Conservation (phyloP, 2,113 vertebrate species). For the Percopsis transmontana region DNA sequence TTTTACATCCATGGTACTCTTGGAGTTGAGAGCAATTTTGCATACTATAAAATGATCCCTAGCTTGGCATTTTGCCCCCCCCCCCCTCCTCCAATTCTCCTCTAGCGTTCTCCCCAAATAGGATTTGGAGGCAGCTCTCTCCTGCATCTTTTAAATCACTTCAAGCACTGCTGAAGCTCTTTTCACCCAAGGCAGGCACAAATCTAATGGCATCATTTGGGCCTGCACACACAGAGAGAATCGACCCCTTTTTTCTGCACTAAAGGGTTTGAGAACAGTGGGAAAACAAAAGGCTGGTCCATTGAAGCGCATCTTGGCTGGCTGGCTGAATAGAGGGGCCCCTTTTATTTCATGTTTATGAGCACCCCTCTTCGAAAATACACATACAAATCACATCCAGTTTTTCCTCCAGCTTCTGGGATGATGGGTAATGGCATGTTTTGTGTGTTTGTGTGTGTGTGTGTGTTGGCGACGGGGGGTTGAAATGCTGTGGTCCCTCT, state of each 20-base stretch:
- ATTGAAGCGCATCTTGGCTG: constrained; percentile 72
- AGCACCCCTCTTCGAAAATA: constrained; percentile 77
- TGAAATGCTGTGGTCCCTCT: constrained; percentile 27
- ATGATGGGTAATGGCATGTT: constrained; percentile 43
- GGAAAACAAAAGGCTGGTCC: constrained; percentile 70
- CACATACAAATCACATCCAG: constrained; percentile 77
- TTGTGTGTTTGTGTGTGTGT: constrained; percentile 1
- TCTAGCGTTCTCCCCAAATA: constrained; percentile 57
- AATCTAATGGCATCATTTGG: constrained; percentile 74
- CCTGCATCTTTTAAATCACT: constrained; percentile 75
- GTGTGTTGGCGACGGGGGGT: neutral
- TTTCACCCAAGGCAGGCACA: constrained; percentile 65
- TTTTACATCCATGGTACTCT: constrained; percentile 58
- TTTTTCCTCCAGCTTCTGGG: constrained; percentile 60
- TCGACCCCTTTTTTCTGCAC: constrained; percentile 54
- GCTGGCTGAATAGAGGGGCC: constrained; percentile 72
- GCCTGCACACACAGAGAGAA: constrained; percentile 66
- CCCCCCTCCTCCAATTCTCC: constrained; percentile 64
- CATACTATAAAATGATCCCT: constrained; percentile 66
- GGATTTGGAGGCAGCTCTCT: constrained; percentile 67
- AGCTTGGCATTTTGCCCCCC: constrained; percentile 67
- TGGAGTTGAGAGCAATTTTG: constrained; percentile 68
- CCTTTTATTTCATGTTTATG: constrained; percentile 78
- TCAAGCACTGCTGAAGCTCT: constrained; percentile 67
- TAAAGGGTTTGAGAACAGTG: constrained; percentile 60